phyloP scores from a whole-genome alignment of 2,888 invertebrate species.

The Archips xylosteana region DNA sequence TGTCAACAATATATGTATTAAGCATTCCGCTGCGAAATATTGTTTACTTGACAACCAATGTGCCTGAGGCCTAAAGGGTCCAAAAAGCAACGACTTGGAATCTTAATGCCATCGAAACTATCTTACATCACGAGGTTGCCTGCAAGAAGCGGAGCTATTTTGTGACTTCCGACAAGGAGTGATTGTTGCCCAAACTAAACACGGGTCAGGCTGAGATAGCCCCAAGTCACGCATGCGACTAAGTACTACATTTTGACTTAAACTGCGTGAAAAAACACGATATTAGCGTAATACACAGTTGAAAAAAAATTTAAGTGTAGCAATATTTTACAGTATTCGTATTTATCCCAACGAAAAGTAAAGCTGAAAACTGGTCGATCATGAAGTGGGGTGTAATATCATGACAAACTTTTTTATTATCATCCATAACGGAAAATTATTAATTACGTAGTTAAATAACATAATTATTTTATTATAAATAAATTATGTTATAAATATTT shows the following conservation, averaged over 20 bases:
- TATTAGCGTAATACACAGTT: background rate
- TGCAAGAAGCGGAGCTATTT: conserved; percentile 34
- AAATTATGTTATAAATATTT: too few relatives aligned
- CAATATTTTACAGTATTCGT: too few relatives aligned
- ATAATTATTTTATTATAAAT: too few relatives aligned
- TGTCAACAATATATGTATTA: background rate
- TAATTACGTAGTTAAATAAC: too few relatives aligned
- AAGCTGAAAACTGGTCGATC: too few relatives aligned
- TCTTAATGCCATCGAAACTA: conserved; percentile 23
- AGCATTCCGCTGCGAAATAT: background rate
- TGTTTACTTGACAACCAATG: background rate
- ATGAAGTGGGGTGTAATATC: too few relatives aligned
- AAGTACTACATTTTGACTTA: conserved; percentile 7
- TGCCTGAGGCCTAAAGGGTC: background rate
- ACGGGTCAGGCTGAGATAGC: conserved; percentile 22
- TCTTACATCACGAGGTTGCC: conserved; percentile 25
- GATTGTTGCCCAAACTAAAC: conserved; percentile 41
- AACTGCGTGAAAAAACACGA: background rate
- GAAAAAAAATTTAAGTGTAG: background rate
- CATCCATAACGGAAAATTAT: too few relatives aligned
- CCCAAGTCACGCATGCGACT: conserved; percentile 32
- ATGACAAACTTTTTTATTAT: too few relatives aligned
- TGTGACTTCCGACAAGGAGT: conserved; percentile 39
- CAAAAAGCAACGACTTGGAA: conserved; percentile 7
- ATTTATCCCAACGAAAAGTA: too few relatives aligned